Evolutionary conservation across 2,113 vertebrate genomes (phyloP).

Genomic region (Paramormyrops kingsleyae): DNA sequence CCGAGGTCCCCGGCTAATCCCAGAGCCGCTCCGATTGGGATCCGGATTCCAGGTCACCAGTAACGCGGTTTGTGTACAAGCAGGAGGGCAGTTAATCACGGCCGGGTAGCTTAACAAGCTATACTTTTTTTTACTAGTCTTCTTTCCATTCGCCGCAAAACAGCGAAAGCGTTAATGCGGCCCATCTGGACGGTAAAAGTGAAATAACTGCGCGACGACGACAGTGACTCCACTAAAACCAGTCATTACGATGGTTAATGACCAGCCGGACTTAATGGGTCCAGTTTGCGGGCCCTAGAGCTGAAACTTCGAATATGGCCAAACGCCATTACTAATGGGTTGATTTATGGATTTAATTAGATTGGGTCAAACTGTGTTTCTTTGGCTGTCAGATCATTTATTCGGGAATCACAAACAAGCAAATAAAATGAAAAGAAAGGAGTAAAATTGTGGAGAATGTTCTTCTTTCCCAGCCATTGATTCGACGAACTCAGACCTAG

Average conservation of each 20-base stretch:
- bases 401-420: constrained; percentile 8
- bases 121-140: constrained; percentile 44
- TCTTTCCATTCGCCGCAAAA: constrained; percentile 27
- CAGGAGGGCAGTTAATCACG: constrained; percentile 34
- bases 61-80: background rate
- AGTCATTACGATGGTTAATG: constrained; percentile 46
- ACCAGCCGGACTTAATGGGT: constrained; percentile 40
- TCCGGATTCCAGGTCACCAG: background rate
- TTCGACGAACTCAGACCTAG: background rate
- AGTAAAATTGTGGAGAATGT: background rate
- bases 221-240: constrained; percentile 40
- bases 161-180: background rate
- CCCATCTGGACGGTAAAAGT: constrained; percentile 45
- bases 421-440: background rate
- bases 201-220: constrained; percentile 35
- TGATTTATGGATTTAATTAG: constrained; percentile 36
- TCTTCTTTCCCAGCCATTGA: background rate
- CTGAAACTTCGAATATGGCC: constrained; percentile 36
- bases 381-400: background rate
- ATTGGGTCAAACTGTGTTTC: background rate
- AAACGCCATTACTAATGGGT: constrained; percentile 31
- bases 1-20: background rate
- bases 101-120: constrained; percentile 30
- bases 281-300: constrained; percentile 22
- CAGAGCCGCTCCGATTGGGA: background rate